phyloP scores from a whole-genome alignment of 1,140 invertebrate genomes.

The Ceratoteleas bidentatus region DNA sequence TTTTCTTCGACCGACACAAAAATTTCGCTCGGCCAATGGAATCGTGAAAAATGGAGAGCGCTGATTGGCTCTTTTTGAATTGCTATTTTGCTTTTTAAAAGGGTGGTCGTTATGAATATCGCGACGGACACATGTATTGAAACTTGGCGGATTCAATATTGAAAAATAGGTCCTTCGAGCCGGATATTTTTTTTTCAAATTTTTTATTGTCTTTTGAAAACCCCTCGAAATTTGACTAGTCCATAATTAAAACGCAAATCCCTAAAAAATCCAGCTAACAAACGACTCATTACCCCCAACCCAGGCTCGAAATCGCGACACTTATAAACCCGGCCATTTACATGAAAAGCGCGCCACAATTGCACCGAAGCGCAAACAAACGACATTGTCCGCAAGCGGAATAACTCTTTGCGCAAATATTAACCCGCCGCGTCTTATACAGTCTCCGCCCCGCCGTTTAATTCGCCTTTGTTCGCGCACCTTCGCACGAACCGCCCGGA shows the following conservation, averaged over 20 bases:
- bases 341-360: constrained; percentile 20
- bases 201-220: too few species aligned
- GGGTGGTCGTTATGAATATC: too few species aligned
- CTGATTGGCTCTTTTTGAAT: too few species aligned
- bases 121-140: too few species aligned
- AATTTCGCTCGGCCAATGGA: not conserved
- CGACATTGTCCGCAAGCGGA: constrained; percentile 20
- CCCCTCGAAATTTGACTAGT: too few species aligned
- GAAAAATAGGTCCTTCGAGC: too few species aligned
- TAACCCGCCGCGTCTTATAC: constrained; percentile 36
- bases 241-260: not conserved
- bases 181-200: too few species aligned
- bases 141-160: too few species aligned
- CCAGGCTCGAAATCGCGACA: not conserved
- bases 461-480: constrained; percentile 44
- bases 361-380: constrained; percentile 22
- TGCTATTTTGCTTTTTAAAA: too few species aligned
- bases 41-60: too few species aligned
- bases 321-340: constrained; percentile 13
- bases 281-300: not conserved
- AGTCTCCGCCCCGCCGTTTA: constrained; percentile 18
- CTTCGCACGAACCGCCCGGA: constrained; percentile 39
- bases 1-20: not conserved
- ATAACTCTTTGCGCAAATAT: constrained; percentile 43
- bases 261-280: not conserved